Base-by-base conservation (phyloP, 2,888 invertebrate genomes). In the Thumatha senex region DNA sequence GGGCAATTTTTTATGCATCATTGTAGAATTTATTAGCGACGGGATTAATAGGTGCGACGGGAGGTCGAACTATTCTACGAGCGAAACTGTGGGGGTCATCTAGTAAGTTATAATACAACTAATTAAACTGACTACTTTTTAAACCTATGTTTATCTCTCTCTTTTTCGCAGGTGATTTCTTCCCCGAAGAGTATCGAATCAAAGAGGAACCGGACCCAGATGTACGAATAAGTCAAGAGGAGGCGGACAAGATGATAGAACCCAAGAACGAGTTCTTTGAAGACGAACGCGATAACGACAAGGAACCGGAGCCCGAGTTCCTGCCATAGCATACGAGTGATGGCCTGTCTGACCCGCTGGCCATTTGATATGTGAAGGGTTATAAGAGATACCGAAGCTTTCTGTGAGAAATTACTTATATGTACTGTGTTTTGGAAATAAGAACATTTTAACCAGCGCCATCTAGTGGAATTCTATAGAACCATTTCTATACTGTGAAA, bases 221-320 rank as follows among this genome's bases (percentile, higher is more conserved):
- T 66, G 94, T 96, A 0, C 88, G 96, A 45, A 93, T 96, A 62
- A 95, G 94, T 58, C 94, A 94, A 74, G 94, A 96, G 4, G 95
- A 98, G 31, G 94, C 96, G 0, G 97, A 98, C 76, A 96, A 95
- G 76, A 93, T 95, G 74, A 94, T 97, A 0, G 97, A 98, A 54
- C 93, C 96, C 0, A 95, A 95, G 62, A 97, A 96, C 78, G 98
- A 98, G 82, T 98, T 96, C 89, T 98, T 95, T 70, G 96, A 97
- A 47, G 97, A 97, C 1, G 98, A 98, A 46, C 96, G 96, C 64
- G 98, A 98, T 84, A 96, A 98, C 68, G 98, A 98, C 69, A 96
- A 95, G 80, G 94, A 94, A 59, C 78, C 85, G 1, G 86, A 92
- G 29, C 59, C 72, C 0, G 89, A 92, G 58, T 84, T 61, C 4